These are phyloP conservation scores for Hyperoplus lanceolatus DNA, from an alignment of 2,797 vertebrate species.

Conservation along the genomic window DNA sequence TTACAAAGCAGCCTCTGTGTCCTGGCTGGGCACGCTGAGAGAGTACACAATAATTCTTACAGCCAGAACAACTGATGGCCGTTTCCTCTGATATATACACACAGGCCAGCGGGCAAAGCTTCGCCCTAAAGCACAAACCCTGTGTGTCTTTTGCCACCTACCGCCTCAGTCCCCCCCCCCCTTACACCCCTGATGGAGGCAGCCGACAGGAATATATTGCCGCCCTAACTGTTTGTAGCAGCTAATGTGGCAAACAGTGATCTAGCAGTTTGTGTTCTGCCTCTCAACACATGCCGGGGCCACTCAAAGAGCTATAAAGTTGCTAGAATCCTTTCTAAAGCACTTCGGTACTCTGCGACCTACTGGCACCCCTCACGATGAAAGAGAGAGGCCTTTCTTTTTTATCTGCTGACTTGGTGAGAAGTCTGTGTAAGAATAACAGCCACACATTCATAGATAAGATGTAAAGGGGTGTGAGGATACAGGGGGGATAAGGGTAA, in stretches of 20 bases:
- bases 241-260: constrained; percentile 65
- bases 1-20: constrained; percentile 35
- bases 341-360: constrained; percentile 35
- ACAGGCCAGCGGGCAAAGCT: constrained; percentile 31
- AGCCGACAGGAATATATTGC: constrained; percentile 73
- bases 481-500: constrained; percentile 7
- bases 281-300: constrained; percentile 58
- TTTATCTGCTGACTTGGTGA: constrained; percentile 52
- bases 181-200: constrained; percentile 43
- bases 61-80: constrained; percentile 12
- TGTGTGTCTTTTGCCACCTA: constrained; percentile 66
- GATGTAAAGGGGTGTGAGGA: constrained; percentile 29
- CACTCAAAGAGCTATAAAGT: constrained; percentile 64
- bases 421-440: constrained; percentile 34
- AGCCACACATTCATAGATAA: constrained; percentile 44
- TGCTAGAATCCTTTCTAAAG: constrained; percentile 49
- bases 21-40: constrained; percentile 1
- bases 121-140: constrained; percentile 46
- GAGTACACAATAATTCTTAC: constrained; percentile 10
- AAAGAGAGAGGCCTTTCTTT: constrained; percentile 48
- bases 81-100: constrained; percentile 27
- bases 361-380: constrained; percentile 46
- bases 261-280: constrained; percentile 51
- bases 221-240: constrained; percentile 66
- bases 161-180: constrained; percentile 41